A percentile compares a stretch with the other conserved stretches of the same genome.
Evolutionary conservation across 2,797 vertebrate species (phyloP).

Genomic region (Poecile montanus): DNA sequence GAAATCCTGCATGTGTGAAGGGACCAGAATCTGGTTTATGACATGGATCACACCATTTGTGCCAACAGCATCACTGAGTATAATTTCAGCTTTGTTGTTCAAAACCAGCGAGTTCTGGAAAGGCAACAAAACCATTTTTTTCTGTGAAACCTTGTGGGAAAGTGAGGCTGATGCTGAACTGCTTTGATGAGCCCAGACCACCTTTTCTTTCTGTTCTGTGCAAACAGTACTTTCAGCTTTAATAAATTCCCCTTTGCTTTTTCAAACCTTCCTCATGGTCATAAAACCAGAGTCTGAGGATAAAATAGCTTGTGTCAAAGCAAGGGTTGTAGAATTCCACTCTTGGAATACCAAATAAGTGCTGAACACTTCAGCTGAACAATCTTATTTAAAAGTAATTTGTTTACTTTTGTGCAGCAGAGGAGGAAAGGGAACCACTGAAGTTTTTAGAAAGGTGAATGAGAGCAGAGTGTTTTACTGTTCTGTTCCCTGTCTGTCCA

Average conservation of each 20-base stretch:
- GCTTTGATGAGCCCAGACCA: not conserved
- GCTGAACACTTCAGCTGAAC: not conserved
- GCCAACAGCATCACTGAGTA: constrained; percentile 78
- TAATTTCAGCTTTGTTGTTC: constrained; percentile 82
- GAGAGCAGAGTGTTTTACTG: not conserved
- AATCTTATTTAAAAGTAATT: not conserved
- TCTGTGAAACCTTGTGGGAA: not conserved
- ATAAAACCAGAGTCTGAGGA: not conserved
- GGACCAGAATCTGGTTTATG: constrained; percentile 83
- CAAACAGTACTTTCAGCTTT: not conserved
- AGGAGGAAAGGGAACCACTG: not conserved
- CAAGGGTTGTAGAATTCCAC: not conserved
- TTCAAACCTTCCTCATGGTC: not conserved
- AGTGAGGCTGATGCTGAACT: not conserved
- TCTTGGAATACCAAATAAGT: not conserved
- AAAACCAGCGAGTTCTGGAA: constrained; percentile 82
- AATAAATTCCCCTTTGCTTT: not conserved
- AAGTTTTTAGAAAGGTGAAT: not conserved
- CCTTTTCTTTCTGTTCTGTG: not conserved
- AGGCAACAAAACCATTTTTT: not conserved
- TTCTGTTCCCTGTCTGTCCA: not conserved
- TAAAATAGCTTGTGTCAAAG: not conserved
- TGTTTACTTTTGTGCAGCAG: not conserved
- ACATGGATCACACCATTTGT: constrained; percentile 89
- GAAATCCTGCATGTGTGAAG: constrained; percentile 65